Conservation (phyloP, 2,113 vertebrate species). For the Cryptotis parvus region DNA sequence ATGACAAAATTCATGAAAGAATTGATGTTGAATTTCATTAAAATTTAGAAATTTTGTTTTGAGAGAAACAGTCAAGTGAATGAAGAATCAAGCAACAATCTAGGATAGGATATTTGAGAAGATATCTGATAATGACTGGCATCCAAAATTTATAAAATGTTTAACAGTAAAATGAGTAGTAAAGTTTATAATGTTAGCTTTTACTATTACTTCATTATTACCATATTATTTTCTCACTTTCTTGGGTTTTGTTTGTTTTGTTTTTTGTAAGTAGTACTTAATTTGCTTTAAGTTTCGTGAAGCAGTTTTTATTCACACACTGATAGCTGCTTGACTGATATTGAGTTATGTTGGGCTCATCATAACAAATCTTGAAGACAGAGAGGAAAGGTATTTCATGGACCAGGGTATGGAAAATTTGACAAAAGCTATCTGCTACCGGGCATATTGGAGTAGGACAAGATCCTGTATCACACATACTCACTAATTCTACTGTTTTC, state of each 20-base stretch:
- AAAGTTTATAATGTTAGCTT: neutral
- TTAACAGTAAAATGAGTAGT: neutral
- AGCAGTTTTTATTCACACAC: neutral
- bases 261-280: neutral
- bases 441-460: neutral
- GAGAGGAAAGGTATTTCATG: neutral
- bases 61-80: neutral
- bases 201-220: neutral
- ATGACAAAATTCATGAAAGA: neutral
- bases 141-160: neutral
- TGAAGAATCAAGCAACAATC: neutral
- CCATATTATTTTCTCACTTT: neutral
- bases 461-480: neutral
- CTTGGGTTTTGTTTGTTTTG: neutral
- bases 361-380: neutral
- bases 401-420: neutral
- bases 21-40: neutral
- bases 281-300: neutral
- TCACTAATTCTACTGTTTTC: neutral
- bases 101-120: neutral
- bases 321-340: neutral
- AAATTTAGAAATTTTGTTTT: neutral
- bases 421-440: neutral
- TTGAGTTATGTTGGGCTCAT: neutral
- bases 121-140: neutral